phyloP scores from a whole-genome alignment of 2,797 vertebrate species.

The Centroberyx gerrardi region DNA sequence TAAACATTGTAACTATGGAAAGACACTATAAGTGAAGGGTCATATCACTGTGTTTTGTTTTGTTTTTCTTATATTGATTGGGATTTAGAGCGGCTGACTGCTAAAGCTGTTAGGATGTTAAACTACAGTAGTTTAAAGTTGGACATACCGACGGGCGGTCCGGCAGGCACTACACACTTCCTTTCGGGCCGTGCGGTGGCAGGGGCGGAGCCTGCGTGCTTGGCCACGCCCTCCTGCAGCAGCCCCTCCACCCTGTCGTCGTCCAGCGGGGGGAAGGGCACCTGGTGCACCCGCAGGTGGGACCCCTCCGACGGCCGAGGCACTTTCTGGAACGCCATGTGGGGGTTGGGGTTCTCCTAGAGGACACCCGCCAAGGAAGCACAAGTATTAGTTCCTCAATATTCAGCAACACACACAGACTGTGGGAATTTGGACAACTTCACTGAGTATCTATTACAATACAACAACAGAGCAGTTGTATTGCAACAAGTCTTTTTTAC shows the following conservation, averaged over 20 bases:
- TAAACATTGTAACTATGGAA: too few relatives aligned
- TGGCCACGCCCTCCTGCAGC: conserved; percentile 89
- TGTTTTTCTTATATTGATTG: not conserved
- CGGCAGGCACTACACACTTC: conserved; percentile 96
- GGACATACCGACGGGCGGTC: conserved; percentile 94
- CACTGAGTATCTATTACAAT: not conserved
- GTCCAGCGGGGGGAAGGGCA: conserved; percentile 93
- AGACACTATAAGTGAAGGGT: too few relatives aligned
- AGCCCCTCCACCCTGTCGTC: conserved; percentile 90
- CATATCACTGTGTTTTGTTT: not conserved
- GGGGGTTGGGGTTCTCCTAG: conserved; percentile 98
- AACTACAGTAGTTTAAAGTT: conserved; percentile 5
- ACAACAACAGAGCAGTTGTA: not conserved
- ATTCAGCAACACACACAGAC: conserved; percentile 6
- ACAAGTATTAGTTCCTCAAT: not conserved
- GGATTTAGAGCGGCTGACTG: not conserved
- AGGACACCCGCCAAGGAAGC: conserved; percentile 18
- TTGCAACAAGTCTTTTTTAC: too few relatives aligned
- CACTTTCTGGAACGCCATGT: conserved; percentile 99
- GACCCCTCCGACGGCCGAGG: conserved; percentile 97
- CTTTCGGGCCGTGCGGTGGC: conserved; percentile 86
- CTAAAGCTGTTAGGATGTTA: too few relatives aligned
- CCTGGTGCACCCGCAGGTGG: conserved; percentile 94
- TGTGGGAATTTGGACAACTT: conserved; percentile 1
- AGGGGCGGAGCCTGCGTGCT: conserved; percentile 82